Conservation (phyloP, 2,797 vertebrate species). For the Pipistrellus nathusii region DNA sequence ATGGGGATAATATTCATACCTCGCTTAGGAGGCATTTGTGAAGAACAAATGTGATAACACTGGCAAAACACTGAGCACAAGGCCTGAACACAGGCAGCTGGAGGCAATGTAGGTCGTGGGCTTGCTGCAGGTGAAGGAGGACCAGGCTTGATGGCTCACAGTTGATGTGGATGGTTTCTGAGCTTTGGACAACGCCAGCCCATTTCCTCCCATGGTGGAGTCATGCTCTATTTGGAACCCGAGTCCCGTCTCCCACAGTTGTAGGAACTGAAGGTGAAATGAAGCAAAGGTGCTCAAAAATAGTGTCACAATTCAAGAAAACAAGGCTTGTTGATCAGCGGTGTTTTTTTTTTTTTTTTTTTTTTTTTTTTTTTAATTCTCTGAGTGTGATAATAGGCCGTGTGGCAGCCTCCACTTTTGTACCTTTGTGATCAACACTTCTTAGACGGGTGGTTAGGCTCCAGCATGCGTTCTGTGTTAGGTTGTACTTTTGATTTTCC, state of each 20-base stretch:
- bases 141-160: rapidly evolving
- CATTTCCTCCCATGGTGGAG: background rate
- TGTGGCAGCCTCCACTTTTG: background rate
- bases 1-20: background rate
- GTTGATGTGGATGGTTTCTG: background rate
- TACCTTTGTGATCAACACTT: background rate
- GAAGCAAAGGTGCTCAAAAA: background rate
- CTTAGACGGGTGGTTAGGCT: background rate
- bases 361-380: background rate
- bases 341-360: background rate
- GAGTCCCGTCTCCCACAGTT: background rate
- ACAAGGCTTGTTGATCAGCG: background rate
- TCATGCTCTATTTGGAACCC: background rate
- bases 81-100: background rate
- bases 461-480: background rate
- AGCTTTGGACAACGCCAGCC: background rate
- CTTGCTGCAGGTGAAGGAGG: rapidly evolving
- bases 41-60: background rate
- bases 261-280: background rate
- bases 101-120: rapidly evolving
- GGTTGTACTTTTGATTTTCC: background rate
- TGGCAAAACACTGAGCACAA: background rate
- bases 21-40: background rate
- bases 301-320: background rate
- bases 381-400: background rate